These are phyloP conservation scores for Druon quercuslanigerum DNA, from an alignment of 1,140 invertebrate species.

Conservation along the genomic window DNA sequence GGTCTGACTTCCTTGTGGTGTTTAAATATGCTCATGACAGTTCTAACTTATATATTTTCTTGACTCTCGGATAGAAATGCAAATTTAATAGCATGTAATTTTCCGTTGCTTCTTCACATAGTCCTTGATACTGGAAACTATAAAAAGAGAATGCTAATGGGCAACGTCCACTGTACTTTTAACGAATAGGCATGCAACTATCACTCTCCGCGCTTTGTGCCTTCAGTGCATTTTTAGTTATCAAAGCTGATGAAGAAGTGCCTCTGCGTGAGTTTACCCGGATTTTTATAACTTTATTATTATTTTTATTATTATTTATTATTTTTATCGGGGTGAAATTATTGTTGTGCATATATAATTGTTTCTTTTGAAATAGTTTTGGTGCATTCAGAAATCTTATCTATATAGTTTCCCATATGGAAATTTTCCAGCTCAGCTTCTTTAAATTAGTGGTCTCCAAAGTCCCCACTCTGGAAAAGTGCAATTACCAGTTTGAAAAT, in stretches of 20 bases:
- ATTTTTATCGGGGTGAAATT: not conserved
- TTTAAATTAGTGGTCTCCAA: too few species aligned
- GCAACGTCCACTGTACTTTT: conserved; percentile 52
- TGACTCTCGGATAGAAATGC: conserved; percentile 53
- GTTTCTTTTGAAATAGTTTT: not conserved
- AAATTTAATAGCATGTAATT: conserved; percentile 73
- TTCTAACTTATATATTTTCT: conserved; percentile 47
- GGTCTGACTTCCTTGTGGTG: too few species aligned
- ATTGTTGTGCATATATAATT: not conserved
- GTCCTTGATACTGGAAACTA: conserved; percentile 73
- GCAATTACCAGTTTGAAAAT: too few species aligned
- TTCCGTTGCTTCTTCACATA: conserved; percentile 69
- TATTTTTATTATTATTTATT: too few species aligned
- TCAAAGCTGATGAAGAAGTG: conserved; percentile 50
- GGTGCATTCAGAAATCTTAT: too few species aligned
- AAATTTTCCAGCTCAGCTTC: too few species aligned
- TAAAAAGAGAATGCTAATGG: conserved; percentile 72
- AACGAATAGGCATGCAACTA: conserved; percentile 50
- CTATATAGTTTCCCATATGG: not conserved
- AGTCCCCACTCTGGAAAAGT: too few species aligned
- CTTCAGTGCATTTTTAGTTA: conserved; percentile 44
- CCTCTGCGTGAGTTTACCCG: conserved; percentile 63
- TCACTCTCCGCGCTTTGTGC: conserved; percentile 51
- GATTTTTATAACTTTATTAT: conserved; percentile 14
- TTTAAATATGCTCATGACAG: too few species aligned